Evolutionary conservation across 2,113 vertebrate genomes (phyloP), one percentile per base, ranked within the genome.

Genomic region (Hirundichthys speculiger): DNA sequence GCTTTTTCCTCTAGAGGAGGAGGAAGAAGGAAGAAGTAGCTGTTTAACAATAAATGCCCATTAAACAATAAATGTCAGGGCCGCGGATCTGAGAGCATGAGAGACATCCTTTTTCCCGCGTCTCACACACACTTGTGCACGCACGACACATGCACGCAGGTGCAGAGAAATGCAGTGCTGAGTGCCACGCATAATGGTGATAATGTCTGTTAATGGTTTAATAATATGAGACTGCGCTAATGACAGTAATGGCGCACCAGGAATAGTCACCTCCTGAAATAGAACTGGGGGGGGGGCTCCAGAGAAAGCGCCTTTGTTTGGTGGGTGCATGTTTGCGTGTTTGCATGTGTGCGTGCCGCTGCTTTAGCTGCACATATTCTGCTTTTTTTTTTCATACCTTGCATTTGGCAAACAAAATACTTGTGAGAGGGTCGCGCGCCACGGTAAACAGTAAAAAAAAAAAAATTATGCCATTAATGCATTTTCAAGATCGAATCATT

Each of bases 241-340:
- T 86, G 70, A 73, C 67, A 79, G 51, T 82, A 86, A 88, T 86
- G 71, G 77, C 53, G 69, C 46, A 41, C 73, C 79, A 78, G 58
- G 49, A 87, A 87, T 88, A 88, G 86, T 20, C 1, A 2, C 49
- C 13, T 80, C 81, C 69, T 5, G 53, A 85, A 87, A 85, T 87
- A 80, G 77, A 85, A 49, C 49, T 67, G 27, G 51, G 68, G 60
- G 70, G 64, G 69, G 69, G 64, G 68, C 56, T 48, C 39, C 60
- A 83, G 52, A 82, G 38, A 86, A 71, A 81, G 69, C 12, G 8
- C 43, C 73, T 83, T 86, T 87, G 79, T 90, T 57, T 71, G 20
- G 59, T 38, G 22, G 62, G 40, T 15, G 45, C 0, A 12, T 45
- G 55, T 67, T 27, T 56, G 34, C 54, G 43, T 69, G 40, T 60